phyloP scores from a whole-genome alignment of 2,888 invertebrate genomes.

The Hypsopygia costalis region DNA sequence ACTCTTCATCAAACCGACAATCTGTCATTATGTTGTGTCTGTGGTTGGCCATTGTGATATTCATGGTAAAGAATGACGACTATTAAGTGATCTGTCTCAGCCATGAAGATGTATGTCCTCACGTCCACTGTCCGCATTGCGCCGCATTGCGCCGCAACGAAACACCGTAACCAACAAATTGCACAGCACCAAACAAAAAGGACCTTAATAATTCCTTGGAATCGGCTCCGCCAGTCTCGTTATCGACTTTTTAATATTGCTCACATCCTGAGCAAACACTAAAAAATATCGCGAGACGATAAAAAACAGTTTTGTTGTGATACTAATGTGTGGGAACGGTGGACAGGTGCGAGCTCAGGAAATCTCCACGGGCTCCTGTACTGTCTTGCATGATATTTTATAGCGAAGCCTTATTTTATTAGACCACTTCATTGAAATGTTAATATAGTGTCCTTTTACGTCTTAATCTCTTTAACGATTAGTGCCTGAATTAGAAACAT shows the following conservation, averaged over 20 bases:
- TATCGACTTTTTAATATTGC: slow-evolving; percentile 17
- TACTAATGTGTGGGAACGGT: slow-evolving; percentile 20
- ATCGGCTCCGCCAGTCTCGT: slow-evolving; percentile 12
- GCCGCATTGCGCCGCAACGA: neutral
- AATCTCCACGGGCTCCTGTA: slow-evolving; percentile 20
- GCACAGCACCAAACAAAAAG: slow-evolving; percentile 2
- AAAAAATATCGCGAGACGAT: slow-evolving; percentile 11
- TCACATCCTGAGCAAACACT: slow-evolving; percentile 19
- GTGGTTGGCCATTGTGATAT: too few species aligned
- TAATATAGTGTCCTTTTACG: neutral
- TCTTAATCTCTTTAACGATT: neutral
- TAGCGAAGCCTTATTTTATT: slow-evolving; percentile 7
- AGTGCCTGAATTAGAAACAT: neutral
- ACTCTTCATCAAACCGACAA: too few species aligned
- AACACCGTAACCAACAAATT: slow-evolving; percentile 4
- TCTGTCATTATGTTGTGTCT: too few species aligned
- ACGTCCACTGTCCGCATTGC: too few species aligned
- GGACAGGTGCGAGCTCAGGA: slow-evolving; percentile 21
- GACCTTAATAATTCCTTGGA: neutral
- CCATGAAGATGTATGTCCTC: neutral
- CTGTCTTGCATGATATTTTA: slow-evolving; percentile 14
- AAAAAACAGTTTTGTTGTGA: slow-evolving; percentile 5
- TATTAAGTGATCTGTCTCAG: neutral
- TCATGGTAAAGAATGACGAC: too few species aligned
- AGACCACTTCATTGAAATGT: slow-evolving; percentile 3